Conservation (phyloP, 2,888 invertebrate genomes). For the Drosophila fungiperda region DNA sequence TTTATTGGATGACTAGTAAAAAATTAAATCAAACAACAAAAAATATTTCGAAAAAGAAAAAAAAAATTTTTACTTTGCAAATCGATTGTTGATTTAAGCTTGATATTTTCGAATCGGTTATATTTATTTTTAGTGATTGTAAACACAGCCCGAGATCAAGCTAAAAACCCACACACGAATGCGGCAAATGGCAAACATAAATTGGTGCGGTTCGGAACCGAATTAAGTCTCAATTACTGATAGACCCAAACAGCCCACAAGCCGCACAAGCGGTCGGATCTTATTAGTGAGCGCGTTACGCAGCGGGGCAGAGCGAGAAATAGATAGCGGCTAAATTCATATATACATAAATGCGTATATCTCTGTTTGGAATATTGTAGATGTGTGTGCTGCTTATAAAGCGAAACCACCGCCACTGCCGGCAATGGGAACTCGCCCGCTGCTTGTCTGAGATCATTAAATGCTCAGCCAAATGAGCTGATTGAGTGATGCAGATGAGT, state of each 20-base stretch:
- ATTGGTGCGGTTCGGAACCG: slow-evolving; percentile 70
- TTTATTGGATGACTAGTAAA: neutral
- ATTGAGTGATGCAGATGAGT: slow-evolving; percentile 47
- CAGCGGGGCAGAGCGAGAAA: slow-evolving; percentile 11
- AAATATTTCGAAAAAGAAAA: neutral
- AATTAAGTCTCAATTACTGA: slow-evolving; percentile 77
- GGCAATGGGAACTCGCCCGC: slow-evolving; percentile 57
- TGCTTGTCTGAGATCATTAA: slow-evolving; percentile 74
- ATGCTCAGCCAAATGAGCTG: slow-evolving; percentile 69
- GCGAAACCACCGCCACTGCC: slow-evolving; percentile 45
- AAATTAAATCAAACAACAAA: too few species aligned
- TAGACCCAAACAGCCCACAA: slow-evolving; percentile 40
- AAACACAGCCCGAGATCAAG: slow-evolving; percentile 9
- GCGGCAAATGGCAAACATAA: slow-evolving; percentile 62
- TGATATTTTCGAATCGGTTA: neutral
- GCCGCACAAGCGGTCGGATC: slow-evolving; percentile 52
- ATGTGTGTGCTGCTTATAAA: slow-evolving; percentile 43
- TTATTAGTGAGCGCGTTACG: slow-evolving; percentile 71
- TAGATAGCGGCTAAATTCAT: neutral
- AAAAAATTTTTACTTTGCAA: neutral
- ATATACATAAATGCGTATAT: neutral
- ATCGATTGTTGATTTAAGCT: neutral
- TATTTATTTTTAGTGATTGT: neutral
- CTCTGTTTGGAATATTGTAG: slow-evolving; percentile 29
- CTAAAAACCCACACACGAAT: slow-evolving; percentile 46